phyloP scores from a whole-genome alignment of 2,113 vertebrate species.

The human (Homo sapiens) region GRCh38 chr13:60038001-60038500 shows the following conservation, averaged over 20 bases:
- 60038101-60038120: not conserved
- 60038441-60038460: not conserved
- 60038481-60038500: slow-evolving; percentile 20
- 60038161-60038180: not conserved
- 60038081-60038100: not conserved
- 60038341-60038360: not conserved
- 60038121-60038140: not conserved
- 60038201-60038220: not conserved
- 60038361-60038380: not conserved
- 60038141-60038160: not conserved
- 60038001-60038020: not conserved
- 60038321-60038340: not conserved
- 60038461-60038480: not conserved
- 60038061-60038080: not conserved
- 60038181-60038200: not conserved
- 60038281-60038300: not conserved
- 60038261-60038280: not conserved
- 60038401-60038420: not conserved
- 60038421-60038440: not conserved
- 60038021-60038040: not conserved
- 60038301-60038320: not conserved
- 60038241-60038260: not conserved
- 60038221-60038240: not conserved
- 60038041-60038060: not conserved
- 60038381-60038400: not conserved